A percentile compares a stretch with the other conserved stretches of the same genome.
Conservation (phyloP, 2,888 invertebrate genomes). For the Lordiphosa fenestrarum region DNA sequence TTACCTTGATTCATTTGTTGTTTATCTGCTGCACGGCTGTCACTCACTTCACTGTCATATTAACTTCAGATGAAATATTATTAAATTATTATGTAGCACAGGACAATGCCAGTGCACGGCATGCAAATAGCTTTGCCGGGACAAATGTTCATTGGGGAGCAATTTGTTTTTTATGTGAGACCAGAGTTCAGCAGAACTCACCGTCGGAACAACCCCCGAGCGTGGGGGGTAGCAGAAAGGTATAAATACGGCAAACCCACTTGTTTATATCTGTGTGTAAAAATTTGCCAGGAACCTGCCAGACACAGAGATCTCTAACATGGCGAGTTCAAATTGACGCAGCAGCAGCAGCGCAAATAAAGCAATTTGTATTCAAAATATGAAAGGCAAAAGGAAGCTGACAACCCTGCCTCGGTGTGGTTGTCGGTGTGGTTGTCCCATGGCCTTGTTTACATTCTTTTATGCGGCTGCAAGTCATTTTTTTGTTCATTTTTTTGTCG, state of each 20-base stretch:
- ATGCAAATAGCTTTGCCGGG: slow-evolving; percentile 66
- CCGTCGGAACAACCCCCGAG: slow-evolving; percentile 45
- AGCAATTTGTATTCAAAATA: slow-evolving; percentile 81
- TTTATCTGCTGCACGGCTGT: slow-evolving; percentile 28
- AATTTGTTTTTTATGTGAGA: slow-evolving; percentile 52
- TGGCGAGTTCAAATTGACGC: slow-evolving; percentile 57
- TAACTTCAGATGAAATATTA: slow-evolving; percentile 75
- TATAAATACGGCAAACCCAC: slow-evolving; percentile 60
- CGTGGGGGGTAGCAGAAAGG: slow-evolving; percentile 47
- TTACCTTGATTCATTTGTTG: slow-evolving; percentile 61
- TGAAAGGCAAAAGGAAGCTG: slow-evolving; percentile 73
- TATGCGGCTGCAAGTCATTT: slow-evolving; percentile 54
- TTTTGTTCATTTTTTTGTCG: slow-evolving; percentile 27
- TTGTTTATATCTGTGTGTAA: slow-evolving; percentile 68
- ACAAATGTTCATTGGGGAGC: slow-evolving; percentile 66
- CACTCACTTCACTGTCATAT: slow-evolving; percentile 72
- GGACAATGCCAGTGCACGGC: slow-evolving; percentile 35
- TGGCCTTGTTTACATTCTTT: slow-evolving; percentile 20
- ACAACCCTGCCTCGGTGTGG: slow-evolving; percentile 22
- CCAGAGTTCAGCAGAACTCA: slow-evolving; percentile 32
- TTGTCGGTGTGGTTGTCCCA: slow-evolving; percentile 1
- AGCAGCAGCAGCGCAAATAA: slow-evolving; percentile 74
- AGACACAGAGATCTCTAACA: no score
- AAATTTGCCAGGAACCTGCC: slow-evolving; percentile 54
- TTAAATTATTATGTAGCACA: slow-evolving; percentile 71